These are phyloP conservation scores for Formica exsecta DNA, from an alignment of 1,140 invertebrate species.

Conservation along the genomic window DNA sequence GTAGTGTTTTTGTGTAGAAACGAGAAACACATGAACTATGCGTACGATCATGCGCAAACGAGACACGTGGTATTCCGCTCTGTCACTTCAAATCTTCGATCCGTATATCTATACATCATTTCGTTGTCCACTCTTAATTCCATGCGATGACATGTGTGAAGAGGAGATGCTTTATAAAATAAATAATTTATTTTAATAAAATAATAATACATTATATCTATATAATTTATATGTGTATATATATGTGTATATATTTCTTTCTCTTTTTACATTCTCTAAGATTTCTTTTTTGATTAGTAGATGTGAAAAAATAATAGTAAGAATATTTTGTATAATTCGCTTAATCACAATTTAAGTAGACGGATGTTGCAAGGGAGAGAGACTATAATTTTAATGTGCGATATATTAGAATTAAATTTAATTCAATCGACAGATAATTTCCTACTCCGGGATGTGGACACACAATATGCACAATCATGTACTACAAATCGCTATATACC, in stretches of 20 bases:
- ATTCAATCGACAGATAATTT: constrained; percentile 55
- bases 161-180: constrained; percentile 68
- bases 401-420: constrained; percentile 35
- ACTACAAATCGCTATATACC: constrained; percentile 68
- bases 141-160: not conserved
- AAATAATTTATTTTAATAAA: constrained; percentile 78
- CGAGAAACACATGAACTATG: too few relatives aligned
- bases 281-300: constrained; percentile 61
- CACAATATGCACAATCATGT: constrained; percentile 66
- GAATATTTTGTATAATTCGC: constrained; percentile 46
- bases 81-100: too few relatives aligned
- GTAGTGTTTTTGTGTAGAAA: too few relatives aligned
- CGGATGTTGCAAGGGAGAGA: constrained; percentile 26
- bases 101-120: not conserved
- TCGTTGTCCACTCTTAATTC: not conserved
- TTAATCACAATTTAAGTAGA: constrained; percentile 33
- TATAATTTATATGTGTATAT: constrained; percentile 52
- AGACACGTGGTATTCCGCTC: too few relatives aligned
- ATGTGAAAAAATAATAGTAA: constrained; percentile 64
- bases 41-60: too few relatives aligned
- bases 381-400: constrained; percentile 37
- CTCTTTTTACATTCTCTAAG: constrained; percentile 49
- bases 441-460: constrained; percentile 45
- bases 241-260: not conserved
- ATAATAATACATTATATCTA: constrained; percentile 75